Conservation (phyloP, 2,888 invertebrate species). For the Arge pagana region DNA sequence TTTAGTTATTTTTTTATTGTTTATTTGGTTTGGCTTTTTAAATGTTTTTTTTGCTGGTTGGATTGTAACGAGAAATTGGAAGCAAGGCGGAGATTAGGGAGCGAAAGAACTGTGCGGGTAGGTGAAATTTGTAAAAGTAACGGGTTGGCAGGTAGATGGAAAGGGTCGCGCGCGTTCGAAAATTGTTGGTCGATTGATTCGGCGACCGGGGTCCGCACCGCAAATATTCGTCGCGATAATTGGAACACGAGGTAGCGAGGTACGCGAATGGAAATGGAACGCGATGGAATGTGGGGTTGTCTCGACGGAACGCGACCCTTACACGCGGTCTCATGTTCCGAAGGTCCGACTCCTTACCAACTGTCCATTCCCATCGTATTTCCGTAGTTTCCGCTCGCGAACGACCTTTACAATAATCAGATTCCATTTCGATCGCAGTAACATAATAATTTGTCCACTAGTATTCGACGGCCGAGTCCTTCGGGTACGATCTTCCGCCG, state of each 20-base stretch:
- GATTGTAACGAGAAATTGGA: too few relatives aligned
- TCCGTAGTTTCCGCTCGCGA: conserved; percentile 23
- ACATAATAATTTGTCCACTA: conserved; percentile 41
- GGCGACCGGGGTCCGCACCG: neutral
- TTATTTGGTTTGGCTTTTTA: too few relatives aligned
- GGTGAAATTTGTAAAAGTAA: too few relatives aligned
- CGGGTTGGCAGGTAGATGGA: too few relatives aligned
- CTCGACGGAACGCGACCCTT: conserved; percentile 9
- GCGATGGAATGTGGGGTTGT: too few relatives aligned
- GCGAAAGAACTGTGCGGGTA: too few relatives aligned
- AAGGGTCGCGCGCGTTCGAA: too few relatives aligned
- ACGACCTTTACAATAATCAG: conserved; percentile 43
- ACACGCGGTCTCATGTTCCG: neutral
- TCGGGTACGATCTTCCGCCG: too few relatives aligned
- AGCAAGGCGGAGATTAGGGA: too few relatives aligned
- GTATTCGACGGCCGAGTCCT: neutral
- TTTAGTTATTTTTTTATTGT: too few relatives aligned
- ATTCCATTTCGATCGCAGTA: conserved; percentile 48
- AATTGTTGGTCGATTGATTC: neutral
- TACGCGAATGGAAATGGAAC: too few relatives aligned
- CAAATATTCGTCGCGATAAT: conserved; percentile 2
- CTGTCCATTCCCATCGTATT: conserved; percentile 21
- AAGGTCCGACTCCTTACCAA: conserved; percentile 7
- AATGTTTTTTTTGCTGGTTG: too few relatives aligned
- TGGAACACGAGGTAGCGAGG: neutral